phyloP scores from a whole-genome alignment of 2,888 invertebrate species.

The Toxonevra muliebris region DNA sequence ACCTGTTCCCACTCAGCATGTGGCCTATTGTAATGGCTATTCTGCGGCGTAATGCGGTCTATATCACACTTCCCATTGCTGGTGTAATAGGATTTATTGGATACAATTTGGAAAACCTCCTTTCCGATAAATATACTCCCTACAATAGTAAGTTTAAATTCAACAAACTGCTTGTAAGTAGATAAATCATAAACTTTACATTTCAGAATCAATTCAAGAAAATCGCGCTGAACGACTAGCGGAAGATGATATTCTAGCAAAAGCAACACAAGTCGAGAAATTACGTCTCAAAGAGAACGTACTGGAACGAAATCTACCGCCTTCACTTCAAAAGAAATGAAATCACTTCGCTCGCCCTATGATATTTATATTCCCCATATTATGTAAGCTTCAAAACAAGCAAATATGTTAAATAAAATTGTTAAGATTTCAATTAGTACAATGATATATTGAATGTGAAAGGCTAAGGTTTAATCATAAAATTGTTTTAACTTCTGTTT shows the following conservation, averaged over 20 bases:
- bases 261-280: conserved; percentile 73
- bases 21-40: conserved; percentile 78
- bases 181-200: background rate
- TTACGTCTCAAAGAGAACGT: conserved; percentile 75
- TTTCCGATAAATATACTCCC: conserved; percentile 81
- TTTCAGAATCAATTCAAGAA: conserved; percentile 77
- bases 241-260: conserved; percentile 69
- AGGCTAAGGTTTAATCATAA: background rate
- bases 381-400: too few relatives aligned
- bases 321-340: conserved; percentile 68
- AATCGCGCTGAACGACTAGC: conserved; percentile 75
- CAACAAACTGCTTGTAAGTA: too few relatives aligned
- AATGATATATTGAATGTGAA: background rate
- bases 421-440: too few relatives aligned
- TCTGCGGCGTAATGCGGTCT: conserved; percentile 78
- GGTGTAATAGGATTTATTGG: conserved; percentile 85
- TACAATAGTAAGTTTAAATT: conserved; percentile 70
- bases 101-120: conserved; percentile 80
- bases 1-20: conserved; percentile 67
- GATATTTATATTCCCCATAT: too few relatives aligned
- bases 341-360: too few relatives aligned
- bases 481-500: background rate
- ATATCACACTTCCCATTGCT: conserved; percentile 83
- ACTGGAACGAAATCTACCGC: conserved; percentile 73
- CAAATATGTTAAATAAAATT: too few relatives aligned